A percentile compares a stretch with the other conserved stretches of the same genome.
These are phyloP conservation scores for Epinotia ramella DNA, from an alignment of 2,888 invertebrate species.

Conservation along the genomic window DNA sequence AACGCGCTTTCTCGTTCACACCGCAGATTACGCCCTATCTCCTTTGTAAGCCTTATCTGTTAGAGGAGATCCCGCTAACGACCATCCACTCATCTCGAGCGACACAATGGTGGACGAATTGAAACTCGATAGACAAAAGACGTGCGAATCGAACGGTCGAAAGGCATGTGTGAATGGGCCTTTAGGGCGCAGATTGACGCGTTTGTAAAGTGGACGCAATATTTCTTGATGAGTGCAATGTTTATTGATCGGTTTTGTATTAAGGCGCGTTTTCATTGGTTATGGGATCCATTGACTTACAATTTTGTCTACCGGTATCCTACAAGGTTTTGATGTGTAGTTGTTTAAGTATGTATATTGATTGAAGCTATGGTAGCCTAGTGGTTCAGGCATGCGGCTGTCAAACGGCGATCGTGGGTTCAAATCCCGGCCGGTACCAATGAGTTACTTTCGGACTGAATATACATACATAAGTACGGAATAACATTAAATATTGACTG, in stretches of 20 bases:
- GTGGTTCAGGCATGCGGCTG: no score
- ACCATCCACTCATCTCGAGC: slow-evolving; percentile 78
- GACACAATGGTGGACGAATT: slow-evolving; percentile 81
- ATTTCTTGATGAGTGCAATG: slow-evolving; percentile 18
- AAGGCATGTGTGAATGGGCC: slow-evolving; percentile 53
- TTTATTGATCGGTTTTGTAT: slow-evolving; percentile 1
- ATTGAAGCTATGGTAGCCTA: background rate
- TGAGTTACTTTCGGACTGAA: no score
- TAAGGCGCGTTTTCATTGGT: slow-evolving; percentile 3
- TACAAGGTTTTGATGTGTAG: background rate
- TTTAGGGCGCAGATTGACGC: slow-evolving; percentile 33
- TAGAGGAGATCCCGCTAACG: slow-evolving; percentile 75
- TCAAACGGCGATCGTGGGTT: no score
- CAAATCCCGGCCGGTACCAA: no score
- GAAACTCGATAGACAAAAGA: slow-evolving; percentile 80
- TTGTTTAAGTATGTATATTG: no score
- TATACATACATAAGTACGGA: no score
- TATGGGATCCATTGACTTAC: background rate
- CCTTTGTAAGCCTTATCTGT: slow-evolving; percentile 80
- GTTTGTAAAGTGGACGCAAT: slow-evolving; percentile 28
- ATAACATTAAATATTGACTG: no score
- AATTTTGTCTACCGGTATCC: no score
- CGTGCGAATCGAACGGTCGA: slow-evolving; percentile 63
- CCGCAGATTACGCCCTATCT: slow-evolving; percentile 66
- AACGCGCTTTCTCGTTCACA: slow-evolving; percentile 69